These are phyloP conservation scores for Linurgus olivaceus DNA, from an alignment of 2,797 vertebrate species.

Conservation along the genomic window DNA sequence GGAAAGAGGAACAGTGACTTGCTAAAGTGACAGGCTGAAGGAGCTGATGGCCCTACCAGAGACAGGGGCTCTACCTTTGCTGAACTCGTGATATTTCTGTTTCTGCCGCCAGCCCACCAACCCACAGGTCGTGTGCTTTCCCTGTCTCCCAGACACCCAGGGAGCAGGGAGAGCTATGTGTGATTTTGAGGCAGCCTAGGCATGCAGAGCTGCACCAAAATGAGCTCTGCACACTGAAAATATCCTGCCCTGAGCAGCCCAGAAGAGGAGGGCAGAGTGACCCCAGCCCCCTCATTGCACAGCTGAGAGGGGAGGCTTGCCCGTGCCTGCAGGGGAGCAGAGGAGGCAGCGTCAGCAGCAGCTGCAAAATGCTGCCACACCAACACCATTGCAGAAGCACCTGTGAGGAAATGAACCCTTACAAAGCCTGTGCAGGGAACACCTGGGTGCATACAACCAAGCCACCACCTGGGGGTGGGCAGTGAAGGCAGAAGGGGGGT, in stretches of 20 bases:
- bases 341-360: not conserved
- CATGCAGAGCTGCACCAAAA: not conserved
- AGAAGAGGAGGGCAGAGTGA: not conserved
- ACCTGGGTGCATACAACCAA: not conserved
- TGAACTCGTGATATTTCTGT: not conserved
- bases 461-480: fast-evolving
- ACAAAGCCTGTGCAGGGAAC: not conserved
- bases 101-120: not conserved
- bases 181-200: not conserved
- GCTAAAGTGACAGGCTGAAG: not conserved
- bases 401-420: not conserved
- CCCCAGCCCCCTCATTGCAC: not conserved
- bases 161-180: fast-evolving
- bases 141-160: not conserved
- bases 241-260: not conserved
- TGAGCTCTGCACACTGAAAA: not conserved
- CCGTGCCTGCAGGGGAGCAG: not conserved
- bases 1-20: not conserved
- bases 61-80: not conserved
- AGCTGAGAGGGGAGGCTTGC: not conserved
- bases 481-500: not conserved
- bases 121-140: not conserved
- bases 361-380: not conserved
- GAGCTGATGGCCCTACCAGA: not conserved
- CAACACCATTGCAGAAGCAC: not conserved